A percentile compares a stretch with the other conserved stretches of the same genome.
Conservation (phyloP, 2,113 vertebrate genomes). For the Spea multiplicata region DNA sequence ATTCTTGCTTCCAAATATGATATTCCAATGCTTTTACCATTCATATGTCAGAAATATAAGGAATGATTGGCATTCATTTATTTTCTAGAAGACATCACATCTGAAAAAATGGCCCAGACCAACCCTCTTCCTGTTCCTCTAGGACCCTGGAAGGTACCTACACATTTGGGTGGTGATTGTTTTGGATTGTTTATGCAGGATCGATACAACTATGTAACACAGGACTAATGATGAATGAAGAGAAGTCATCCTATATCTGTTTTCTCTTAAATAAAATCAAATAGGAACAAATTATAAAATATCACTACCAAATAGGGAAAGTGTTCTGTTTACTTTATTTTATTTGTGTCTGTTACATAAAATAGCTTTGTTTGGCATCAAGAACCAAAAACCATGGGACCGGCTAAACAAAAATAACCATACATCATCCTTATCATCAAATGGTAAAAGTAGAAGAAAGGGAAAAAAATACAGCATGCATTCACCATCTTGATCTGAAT, state of each 20-base stretch:
- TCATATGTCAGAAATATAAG: background rate
- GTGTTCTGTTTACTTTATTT: constrained; percentile 28
- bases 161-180: no score
- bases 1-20: background rate
- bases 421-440: constrained; percentile 31
- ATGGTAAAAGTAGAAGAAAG: background rate
- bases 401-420: constrained; percentile 27
- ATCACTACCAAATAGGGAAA: constrained; percentile 35
- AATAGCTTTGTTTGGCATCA: constrained; percentile 18
- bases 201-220: background rate
- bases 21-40: background rate
- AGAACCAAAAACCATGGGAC: constrained; percentile 21
- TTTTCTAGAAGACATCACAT: constrained; percentile 63
- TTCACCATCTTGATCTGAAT: no score
- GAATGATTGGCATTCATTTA: constrained; percentile 42
- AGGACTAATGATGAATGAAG: background rate
- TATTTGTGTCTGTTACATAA: constrained; percentile 16
- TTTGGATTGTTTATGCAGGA: no score
- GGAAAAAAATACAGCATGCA: background rate
- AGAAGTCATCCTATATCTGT: constrained; percentile 8
- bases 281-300: constrained; percentile 14
- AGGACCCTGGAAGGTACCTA: constrained; percentile 87
- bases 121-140: constrained; percentile 79
- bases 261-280: constrained; percentile 15
- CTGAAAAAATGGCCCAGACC: constrained; percentile 84